Evolutionary conservation across 1,140 invertebrate genomes (phyloP), one percentile per base, ranked within the genome.

Genomic region (Thaumetopoea pityocampa): DNA sequence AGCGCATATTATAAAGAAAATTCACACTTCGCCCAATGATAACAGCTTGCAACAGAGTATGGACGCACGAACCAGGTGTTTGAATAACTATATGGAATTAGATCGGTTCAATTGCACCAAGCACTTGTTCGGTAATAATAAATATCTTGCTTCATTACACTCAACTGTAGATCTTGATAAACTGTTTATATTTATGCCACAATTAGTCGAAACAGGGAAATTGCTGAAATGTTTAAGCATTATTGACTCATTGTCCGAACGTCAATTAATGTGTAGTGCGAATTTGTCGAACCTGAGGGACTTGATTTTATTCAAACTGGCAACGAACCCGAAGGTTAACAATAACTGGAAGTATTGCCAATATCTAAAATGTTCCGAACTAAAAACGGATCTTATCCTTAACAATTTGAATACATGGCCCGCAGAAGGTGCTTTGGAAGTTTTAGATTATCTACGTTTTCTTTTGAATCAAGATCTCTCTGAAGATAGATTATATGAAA

Each of bases 1-100:
- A 8, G 85, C 82, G 3, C 82, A 85, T 50, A 70, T 86, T 18
- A 76, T 86, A 12, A 85, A 85, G 55, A 86, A 83, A 51, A 82
- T 86, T n/a, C 81, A 85, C 46, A 70, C 70, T 4, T 62, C 79
- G 15, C 49, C 68, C 2, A 68, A 63, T 12, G 82, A 85, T 6
- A 69, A 63, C 27, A 67, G 51, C 37, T 57, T 82, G 36, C 76
- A 82, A 28, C 77, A 85, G 30, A 85, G 72, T 45, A 72, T 82
- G 41, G 82, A 85, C 17, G 70, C 72, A 6, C 56, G 83, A 7
- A 85, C 81, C 0, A 83, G 74, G 55, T 80, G 66, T 28, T 54
- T 86, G 2, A 85, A 86, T 40, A 73, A 69, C 33, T 86, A 83
- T 37, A 78, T 86, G 72, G 74, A 84, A 22, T 45, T 84, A 19